Percentiles rank a stretch among this genome's conserved stretches.
Evolutionary conservation across 2,113 vertebrate genomes (phyloP).

Genomic region (Andinoacara biseriatus): DNA sequence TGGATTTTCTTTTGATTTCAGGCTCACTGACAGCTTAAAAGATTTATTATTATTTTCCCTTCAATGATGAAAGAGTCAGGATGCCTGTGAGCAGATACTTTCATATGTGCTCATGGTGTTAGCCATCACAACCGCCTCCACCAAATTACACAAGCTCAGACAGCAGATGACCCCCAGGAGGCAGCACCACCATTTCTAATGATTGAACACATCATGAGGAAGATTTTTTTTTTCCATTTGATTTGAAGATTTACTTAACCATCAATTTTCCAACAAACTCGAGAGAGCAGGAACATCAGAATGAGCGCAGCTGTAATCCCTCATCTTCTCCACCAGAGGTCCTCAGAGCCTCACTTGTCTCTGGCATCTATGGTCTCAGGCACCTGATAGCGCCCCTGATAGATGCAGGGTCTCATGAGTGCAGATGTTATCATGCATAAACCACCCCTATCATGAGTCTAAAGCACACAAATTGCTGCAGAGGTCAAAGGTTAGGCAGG

Average conservation of each 20-base stretch:
- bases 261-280: neutral
- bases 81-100: neutral
- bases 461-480: neutral
- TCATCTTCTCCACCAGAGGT: slow-evolving; percentile 18
- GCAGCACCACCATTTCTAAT: slow-evolving; percentile 18
- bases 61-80: no score
- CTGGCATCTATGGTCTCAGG: neutral
- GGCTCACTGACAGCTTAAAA: no score
- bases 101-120: neutral
- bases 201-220: neutral
- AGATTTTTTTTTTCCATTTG: neutral
- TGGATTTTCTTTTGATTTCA: no score
- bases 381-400: neutral
- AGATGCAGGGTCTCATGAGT: neutral
- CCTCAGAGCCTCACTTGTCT: neutral
- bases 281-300: neutral
- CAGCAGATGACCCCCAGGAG: neutral
- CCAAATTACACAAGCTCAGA: neutral
- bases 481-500: neutral
- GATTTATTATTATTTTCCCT: no score
- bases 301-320: neutral
- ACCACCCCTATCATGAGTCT: neutral
- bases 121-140: neutral
- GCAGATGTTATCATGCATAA: neutral
- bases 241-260: neutral